Base-by-base conservation (phyloP, 2,113 vertebrate species). In the Trichomycterus rosablanca region DNA sequence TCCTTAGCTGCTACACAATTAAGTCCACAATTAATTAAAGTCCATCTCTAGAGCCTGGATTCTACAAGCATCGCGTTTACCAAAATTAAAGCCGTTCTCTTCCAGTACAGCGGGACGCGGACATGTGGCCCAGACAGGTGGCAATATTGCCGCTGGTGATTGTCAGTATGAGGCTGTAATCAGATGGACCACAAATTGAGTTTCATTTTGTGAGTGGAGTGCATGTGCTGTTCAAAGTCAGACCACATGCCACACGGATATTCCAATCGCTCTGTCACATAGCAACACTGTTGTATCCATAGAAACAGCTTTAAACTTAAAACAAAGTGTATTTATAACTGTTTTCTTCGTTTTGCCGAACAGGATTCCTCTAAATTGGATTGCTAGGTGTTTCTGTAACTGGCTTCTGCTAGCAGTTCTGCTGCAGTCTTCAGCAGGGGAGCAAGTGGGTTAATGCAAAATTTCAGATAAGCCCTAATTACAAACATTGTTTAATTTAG, bases 261-360 rank as follows among this genome's bases (percentile, higher is more conserved):
- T 66, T 68, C 62, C 44, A 51, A 55, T 63, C 68, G 2, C 58
- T 34, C 57, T 48, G 73, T 84, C 76, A 74, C 81, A 73, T 80
- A 77, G 81, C 82, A 85, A 86, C 78, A 72, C 70, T 63, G 19
- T 20, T 34, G 81, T 82, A 62, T 63, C 83, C 81, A 80, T 83
- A 75, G 79, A 76, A 83, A 85, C 80, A 7, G 62, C 67, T 68
- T 71, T 63, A 73, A 80, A 80, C 48, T 81, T 78, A 71, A 71
- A 74, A 80, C 63, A 56, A 77, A 73, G 43, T 66, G 18, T 78
- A 76, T 80, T 72, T 81, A 62, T 70, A 68, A 69, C 35, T 23
- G 9, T 30, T 59, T 65, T 9, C 14, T 42, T 23, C 57, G 51
- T 54, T 59, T 32, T 3, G 48, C 8, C 1, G 11, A 70, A n/a